A percentile compares a stretch with the other conserved stretches of the same genome.
phyloP scores from a whole-genome alignment of 2,113 vertebrate species.

The Stegastes partitus region DNA sequence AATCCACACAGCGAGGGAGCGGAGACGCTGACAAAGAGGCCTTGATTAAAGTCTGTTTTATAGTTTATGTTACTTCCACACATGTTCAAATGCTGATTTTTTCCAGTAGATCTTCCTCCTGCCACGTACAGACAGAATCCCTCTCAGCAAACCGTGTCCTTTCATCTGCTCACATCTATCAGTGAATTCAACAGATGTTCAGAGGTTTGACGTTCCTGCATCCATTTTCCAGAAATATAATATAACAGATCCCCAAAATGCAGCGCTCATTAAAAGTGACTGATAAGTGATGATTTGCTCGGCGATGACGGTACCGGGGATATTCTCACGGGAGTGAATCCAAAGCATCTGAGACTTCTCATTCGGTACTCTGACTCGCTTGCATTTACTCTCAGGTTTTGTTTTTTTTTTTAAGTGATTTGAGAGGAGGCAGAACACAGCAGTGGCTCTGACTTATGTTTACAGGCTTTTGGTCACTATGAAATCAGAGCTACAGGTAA shows the following conservation, averaged over 20 bases:
- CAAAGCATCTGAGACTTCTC: too few relatives aligned
- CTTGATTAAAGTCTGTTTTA: conserved; percentile 15
- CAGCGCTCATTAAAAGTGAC: too few relatives aligned
- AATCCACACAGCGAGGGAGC: conserved; percentile 45
- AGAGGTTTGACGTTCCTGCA: not conserved
- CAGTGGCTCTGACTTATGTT: too few relatives aligned
- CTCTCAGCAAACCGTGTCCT: not conserved
- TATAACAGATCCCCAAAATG: not conserved
- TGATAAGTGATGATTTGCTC: too few relatives aligned
- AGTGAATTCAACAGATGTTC: not conserved
- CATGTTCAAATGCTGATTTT: not conserved
- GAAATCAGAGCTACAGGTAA: too few relatives aligned
- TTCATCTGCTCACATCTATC: not conserved
- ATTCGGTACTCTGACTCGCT: too few relatives aligned
- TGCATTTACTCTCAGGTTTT: too few relatives aligned
- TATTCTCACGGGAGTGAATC: too few relatives aligned
- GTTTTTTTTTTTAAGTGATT: too few relatives aligned
- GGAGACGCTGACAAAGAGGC: conserved; percentile 30
- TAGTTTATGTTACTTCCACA: not conserved
- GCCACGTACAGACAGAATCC: not conserved
- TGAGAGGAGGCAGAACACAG: too few relatives aligned
- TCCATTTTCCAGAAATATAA: not conserved
- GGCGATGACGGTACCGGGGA: too few relatives aligned
- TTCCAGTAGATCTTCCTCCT: not conserved
- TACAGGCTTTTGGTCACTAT: too few relatives aligned